Percentiles rank a stretch among this genome's conserved stretches.
phyloP scores from a whole-genome alignment of 2,797 vertebrate species.

The Sparus aurata region DNA sequence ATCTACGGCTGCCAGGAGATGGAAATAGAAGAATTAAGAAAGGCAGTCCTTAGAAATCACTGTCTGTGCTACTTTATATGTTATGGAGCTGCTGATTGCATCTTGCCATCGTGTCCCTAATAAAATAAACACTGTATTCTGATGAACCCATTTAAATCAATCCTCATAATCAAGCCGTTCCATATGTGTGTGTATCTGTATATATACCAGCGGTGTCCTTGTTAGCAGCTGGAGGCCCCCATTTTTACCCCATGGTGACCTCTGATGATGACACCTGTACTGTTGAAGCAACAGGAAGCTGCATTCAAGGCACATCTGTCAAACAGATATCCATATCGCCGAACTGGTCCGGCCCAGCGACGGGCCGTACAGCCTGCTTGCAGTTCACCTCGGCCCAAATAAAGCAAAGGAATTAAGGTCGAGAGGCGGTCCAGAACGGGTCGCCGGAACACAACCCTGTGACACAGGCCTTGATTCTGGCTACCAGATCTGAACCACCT shows the following conservation, averaged over 20 bases:
- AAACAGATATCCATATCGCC: slow-evolving; percentile 39
- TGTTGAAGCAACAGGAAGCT: slow-evolving; percentile 61
- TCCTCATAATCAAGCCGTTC: neutral
- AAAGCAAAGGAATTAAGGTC: no score
- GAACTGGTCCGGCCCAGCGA: no score
- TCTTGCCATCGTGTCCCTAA: neutral
- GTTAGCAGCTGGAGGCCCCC: slow-evolving; percentile 45
- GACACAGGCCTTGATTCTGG: no score
- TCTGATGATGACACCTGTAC: slow-evolving; percentile 67
- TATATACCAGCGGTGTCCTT: slow-evolving; percentile 7
- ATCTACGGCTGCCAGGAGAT: neutral
- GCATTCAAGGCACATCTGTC: slow-evolving; percentile 61
- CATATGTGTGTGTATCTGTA: neutral
- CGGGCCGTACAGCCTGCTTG: no score
- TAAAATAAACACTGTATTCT: slow-evolving; percentile 1
- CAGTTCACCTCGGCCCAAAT: no score
- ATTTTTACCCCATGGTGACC: slow-evolving; percentile 39
- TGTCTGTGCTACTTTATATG: neutral
- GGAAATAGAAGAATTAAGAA: neutral
- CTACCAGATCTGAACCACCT: no score
- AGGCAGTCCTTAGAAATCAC: slow-evolving; percentile 6
- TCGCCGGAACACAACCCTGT: no score
- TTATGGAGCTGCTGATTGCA: neutral
- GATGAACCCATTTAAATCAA: neutral
- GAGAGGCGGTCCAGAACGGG: no score